Evolutionary conservation across 2,797 vertebrate species (phyloP), one percentile per base, ranked within the genome.

Genomic region (Sebastes kiyomatsui): DNA sequence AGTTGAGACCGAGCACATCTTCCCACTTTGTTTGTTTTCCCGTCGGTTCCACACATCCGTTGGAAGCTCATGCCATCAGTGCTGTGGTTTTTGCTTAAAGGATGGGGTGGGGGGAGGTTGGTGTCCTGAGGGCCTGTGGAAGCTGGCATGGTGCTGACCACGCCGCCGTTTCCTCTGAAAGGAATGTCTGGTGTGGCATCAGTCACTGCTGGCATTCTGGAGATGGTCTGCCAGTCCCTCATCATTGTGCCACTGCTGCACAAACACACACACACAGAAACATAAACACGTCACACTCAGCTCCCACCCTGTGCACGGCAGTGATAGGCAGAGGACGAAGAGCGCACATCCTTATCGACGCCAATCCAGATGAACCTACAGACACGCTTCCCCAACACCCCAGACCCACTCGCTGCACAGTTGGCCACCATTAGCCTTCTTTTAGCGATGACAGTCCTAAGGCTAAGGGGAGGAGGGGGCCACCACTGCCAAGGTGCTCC

Each of bases 301-400:
- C 89, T 89, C 79, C 77, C 89, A 92, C 82, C 91, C 91, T 78
- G 93, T 96, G 95, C 94, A 88, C 74, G 82, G 85, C 84, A 76
- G 92, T 93, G 96, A 96, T 96, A 96, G 93, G 94, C 93, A 89
- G 87, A 92, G 92, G 93, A 94, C 91, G 93, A 94, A 90, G 92
- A 93, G 91, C 84, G 74, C 81, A 72, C 88, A 86, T 91, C 93
- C 96, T 96, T 96, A 96, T 96, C 96, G 90, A 94, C 90, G 91
- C 91, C 93, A 90, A 96, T 96, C 95, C 96, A 96, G 96, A 96
- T 95, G 94, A 96, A 96, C 94, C 93, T 88, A 94, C 93, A 96
- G 94, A 95, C 92, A 95, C 88, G 91, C 95, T 94, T 90, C 90
- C 91, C 92, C 93, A 88, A 77, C 89, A 89, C 87, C 92, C 89